Conservation (phyloP, 2,113 vertebrate genomes). For the Notarius quadriscutis region DNA sequence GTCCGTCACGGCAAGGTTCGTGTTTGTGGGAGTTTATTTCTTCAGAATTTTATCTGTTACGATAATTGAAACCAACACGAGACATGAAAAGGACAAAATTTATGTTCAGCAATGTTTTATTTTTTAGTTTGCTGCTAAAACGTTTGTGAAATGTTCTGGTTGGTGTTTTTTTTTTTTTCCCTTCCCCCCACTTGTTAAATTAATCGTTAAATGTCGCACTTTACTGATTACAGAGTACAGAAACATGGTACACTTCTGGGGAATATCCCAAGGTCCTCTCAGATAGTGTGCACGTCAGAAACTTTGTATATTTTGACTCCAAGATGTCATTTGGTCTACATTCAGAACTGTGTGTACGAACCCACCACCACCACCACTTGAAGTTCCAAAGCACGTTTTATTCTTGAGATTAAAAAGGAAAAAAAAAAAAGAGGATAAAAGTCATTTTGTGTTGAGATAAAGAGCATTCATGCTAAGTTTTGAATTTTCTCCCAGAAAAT, state of each 20-base stretch:
- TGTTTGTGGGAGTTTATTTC: neutral
- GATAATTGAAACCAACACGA: neutral
- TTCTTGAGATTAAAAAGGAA: neutral
- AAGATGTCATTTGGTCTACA: neutral
- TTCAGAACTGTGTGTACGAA: neutral
- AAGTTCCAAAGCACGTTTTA: neutral
- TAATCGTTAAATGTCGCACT: neutral
- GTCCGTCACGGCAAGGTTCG: neutral
- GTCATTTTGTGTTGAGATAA: neutral
- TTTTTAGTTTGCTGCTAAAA: neutral
- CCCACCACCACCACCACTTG: neutral
- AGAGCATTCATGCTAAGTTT: neutral
- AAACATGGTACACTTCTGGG: neutral
- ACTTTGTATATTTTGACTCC: neutral
- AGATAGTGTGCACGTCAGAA: neutral
- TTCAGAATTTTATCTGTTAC: neutral
- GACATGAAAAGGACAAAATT: neutral
- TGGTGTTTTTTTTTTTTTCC: neutral
- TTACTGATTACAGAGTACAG: neutral
- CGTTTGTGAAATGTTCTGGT: neutral
- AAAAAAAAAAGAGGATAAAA: too few species aligned
- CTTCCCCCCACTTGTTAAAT: neutral
- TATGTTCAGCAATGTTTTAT: neutral
- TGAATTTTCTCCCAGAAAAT: neutral
- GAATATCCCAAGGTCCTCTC: neutral